These are phyloP conservation scores for Mallotus villosus DNA, from an alignment of 2,797 vertebrate species.

Conservation along the genomic window DNA sequence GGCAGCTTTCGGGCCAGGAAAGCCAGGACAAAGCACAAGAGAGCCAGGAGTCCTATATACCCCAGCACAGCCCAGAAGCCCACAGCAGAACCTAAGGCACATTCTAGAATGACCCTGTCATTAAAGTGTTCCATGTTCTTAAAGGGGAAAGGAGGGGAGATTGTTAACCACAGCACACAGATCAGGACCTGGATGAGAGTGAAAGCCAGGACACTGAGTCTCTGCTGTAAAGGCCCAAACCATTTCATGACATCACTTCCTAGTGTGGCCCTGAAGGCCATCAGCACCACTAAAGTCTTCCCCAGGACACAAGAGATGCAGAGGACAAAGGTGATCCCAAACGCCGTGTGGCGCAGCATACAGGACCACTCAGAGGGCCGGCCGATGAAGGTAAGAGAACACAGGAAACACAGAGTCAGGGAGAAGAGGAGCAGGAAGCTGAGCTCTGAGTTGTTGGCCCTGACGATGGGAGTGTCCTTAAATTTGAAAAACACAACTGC, in stretches of 20 bases:
- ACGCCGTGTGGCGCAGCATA: conserved; percentile 27
- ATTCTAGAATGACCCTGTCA: conserved; percentile 15
- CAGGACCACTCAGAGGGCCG: conserved; percentile 27
- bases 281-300: conserved; percentile 40
- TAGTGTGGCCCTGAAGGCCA: conserved; percentile 34
- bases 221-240: conserved; percentile 31
- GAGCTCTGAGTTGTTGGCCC: conserved; percentile 24
- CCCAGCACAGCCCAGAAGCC: conserved; percentile 24
- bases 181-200: conserved; percentile 27
- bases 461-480: conserved; percentile 5
- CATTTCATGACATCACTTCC: conserved; percentile 37
- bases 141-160: conserved; percentile 18
- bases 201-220: conserved; percentile 23
- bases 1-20: conserved; percentile 45
- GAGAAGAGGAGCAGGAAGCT: conserved; percentile 29
- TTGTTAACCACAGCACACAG: conserved; percentile 43
- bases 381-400: conserved; percentile 10
- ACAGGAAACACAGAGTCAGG: conserved; percentile 27
- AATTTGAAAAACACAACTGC: conserved; percentile 6
- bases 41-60: conserved; percentile 33
- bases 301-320: conserved; percentile 40
- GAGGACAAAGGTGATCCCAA: conserved; percentile 31
- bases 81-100: conserved; percentile 4
- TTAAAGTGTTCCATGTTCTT: conserved; percentile 37
- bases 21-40: conserved; percentile 37